These are phyloP conservation scores for Hippoglossus hippoglossus DNA, from an alignment of 2,797 vertebrate species.

Conservation along the genomic window DNA sequence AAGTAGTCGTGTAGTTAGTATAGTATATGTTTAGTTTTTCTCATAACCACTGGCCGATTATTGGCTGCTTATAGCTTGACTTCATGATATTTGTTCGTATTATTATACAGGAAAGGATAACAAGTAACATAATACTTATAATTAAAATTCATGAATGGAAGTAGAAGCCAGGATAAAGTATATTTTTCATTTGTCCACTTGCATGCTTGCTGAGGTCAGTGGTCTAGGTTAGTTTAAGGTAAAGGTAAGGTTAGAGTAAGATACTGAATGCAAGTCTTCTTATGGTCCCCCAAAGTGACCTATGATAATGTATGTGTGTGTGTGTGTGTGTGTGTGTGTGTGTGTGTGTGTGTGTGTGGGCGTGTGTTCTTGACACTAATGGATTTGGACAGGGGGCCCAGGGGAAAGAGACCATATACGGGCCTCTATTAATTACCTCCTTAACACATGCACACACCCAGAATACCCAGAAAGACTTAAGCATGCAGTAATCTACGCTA, in stretches of 20 bases:
- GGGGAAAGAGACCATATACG: constrained; percentile 56
- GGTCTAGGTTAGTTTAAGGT: background rate
- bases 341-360: constrained; percentile 14
- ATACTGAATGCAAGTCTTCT: background rate
- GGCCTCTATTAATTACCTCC: constrained; percentile 62
- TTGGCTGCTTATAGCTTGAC: background rate
- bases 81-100: background rate
- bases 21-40: too few relatives aligned
- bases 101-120: too few relatives aligned
- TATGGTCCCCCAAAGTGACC: background rate
- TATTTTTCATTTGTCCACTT: constrained; percentile 23
- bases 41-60: too few relatives aligned
- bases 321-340: constrained; percentile 23
- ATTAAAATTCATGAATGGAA: background rate
- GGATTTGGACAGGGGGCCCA: constrained; percentile 55
- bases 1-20: too few relatives aligned
- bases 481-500: constrained; percentile 8
- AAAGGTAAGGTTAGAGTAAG: background rate
- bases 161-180: constrained; percentile 5
- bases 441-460: constrained; percentile 22
- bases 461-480: constrained; percentile 43
- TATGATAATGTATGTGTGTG: constrained; percentile 3
- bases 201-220: constrained; percentile 18
- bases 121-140: too few relatives aligned
- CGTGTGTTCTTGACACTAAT: constrained; percentile 50